Evolutionary conservation across 2,888 invertebrate genomes (phyloP).

Genomic region (Nycteola revayana): DNA sequence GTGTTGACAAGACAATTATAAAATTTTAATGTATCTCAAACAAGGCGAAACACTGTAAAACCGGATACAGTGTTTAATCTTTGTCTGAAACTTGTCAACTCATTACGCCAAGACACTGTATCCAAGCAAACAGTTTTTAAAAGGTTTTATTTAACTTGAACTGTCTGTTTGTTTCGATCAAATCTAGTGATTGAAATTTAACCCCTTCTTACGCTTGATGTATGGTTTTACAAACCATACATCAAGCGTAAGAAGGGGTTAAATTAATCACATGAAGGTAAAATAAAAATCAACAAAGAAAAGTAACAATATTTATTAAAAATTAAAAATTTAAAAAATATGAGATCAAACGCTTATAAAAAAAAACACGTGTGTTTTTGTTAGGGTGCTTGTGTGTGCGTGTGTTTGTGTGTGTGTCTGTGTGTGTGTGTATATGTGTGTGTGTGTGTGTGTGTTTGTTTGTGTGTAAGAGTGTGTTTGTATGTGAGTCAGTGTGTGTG

Average conservation of each 20-base stretch:
- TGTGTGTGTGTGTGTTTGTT: no score
- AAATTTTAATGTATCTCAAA: constrained; percentile 3
- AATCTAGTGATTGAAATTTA: not conserved
- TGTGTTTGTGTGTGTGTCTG: not conserved
- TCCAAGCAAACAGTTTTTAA: no score
- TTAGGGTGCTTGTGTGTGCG: no score
- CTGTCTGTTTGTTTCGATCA: not conserved
- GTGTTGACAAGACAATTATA: constrained; percentile 8
- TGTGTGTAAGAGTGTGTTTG: no score
- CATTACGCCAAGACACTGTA: not conserved
- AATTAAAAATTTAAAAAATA: not conserved
- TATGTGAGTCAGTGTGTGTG: no score
- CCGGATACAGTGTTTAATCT: constrained; percentile 4
- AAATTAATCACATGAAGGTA: no score
- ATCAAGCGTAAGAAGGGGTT: no score
- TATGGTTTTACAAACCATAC: no score
- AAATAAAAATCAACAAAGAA: no score
- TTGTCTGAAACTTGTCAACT: constrained; percentile 1
- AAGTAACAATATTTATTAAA: no score
- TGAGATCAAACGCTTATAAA: not conserved
- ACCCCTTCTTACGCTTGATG: not conserved
- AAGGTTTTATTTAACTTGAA: not conserved
- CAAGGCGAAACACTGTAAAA: constrained; percentile 6
- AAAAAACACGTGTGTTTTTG: no score
- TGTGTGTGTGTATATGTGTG: no score